Conservation (phyloP, 2,888 invertebrate genomes). For the Acrocera orbiculus region DNA sequence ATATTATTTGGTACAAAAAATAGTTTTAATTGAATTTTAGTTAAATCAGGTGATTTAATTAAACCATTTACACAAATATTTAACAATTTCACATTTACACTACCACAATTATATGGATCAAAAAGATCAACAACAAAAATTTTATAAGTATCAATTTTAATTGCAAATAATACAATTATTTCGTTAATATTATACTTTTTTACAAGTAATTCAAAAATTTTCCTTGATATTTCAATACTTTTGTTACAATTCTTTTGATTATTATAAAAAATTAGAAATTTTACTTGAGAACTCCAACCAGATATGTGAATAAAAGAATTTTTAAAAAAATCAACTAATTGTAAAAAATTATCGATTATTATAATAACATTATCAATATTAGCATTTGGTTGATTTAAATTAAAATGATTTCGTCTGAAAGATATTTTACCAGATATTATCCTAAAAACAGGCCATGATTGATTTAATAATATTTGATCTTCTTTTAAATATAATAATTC, state of each 20-base stretch:
- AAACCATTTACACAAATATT: conserved; percentile 14
- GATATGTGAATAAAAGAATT: conserved; percentile 17
- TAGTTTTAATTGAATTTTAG: background rate
- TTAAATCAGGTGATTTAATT: conserved; percentile 10
- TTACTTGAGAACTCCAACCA: conserved; percentile 28
- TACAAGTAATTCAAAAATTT: conserved; percentile 20
- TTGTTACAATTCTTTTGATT: conserved; percentile 15
- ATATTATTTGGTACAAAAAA: conserved; percentile 22
- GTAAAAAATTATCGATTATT: conserved; percentile 19
- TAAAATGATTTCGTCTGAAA: conserved; percentile 6
- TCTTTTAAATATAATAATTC: conserved; percentile 23
- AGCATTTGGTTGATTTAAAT: conserved; percentile 12
- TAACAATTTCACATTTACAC: conserved; percentile 11
- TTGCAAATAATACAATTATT: conserved; percentile 22
- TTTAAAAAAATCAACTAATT: conserved; percentile 16
- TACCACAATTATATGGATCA: conserved; percentile 19
- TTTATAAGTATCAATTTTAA: conserved; percentile 19
- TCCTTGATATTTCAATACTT: conserved; percentile 13
- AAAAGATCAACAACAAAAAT: conserved; percentile 24
- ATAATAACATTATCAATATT: conserved; percentile 24
- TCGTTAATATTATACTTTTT: conserved; percentile 21
- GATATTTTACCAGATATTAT: background rate
- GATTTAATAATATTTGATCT: no score
- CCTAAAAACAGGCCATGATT: no score
- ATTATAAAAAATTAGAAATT: conserved; percentile 25